These are phyloP conservation scores for Diorhabda sublineata DNA, from an alignment of 1,140 invertebrate genomes.

Conservation along the genomic window DNA sequence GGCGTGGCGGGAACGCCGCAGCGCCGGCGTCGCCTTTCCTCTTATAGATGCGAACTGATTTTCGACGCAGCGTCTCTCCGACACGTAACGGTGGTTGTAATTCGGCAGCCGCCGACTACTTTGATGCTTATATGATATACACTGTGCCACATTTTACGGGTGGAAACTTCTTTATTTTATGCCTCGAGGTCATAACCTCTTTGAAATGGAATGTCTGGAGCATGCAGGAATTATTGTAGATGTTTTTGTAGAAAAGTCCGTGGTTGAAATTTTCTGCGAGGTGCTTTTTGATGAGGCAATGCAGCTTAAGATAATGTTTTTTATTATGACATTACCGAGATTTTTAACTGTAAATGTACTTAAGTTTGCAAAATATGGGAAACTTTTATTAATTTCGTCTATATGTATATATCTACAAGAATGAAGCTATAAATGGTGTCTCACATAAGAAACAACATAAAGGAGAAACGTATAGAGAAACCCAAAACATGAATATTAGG, in stretches of 20 bases:
- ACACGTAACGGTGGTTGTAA: not conserved
- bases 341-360: too few species aligned
- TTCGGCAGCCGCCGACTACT: constrained; percentile 7
- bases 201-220: not conserved
- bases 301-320: not conserved
- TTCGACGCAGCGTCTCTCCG: not conserved
- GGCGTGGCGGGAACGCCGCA: constrained; percentile 18
- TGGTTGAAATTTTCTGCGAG: not conserved
- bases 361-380: too few species aligned
- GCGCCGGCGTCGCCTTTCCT: constrained; percentile 19
- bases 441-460: too few species aligned
- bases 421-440: too few species aligned
- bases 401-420: too few species aligned
- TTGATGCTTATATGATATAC: constrained; percentile 16
- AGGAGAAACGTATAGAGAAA: too few species aligned
- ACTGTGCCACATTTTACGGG: constrained; percentile 11
- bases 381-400: too few species aligned
- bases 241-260: not conserved
- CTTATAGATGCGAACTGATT: not conserved
- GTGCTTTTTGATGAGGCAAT: not conserved
- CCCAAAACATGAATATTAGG: too few species aligned
- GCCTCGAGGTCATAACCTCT: constrained; percentile 13
- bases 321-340: too few species aligned
- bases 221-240: not conserved
- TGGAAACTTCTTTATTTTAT: constrained; percentile 12